Evolutionary conservation across 2,888 invertebrate species (phyloP), one percentile per base, ranked within the genome.

Genomic region (Agriopis marginaria): DNA sequence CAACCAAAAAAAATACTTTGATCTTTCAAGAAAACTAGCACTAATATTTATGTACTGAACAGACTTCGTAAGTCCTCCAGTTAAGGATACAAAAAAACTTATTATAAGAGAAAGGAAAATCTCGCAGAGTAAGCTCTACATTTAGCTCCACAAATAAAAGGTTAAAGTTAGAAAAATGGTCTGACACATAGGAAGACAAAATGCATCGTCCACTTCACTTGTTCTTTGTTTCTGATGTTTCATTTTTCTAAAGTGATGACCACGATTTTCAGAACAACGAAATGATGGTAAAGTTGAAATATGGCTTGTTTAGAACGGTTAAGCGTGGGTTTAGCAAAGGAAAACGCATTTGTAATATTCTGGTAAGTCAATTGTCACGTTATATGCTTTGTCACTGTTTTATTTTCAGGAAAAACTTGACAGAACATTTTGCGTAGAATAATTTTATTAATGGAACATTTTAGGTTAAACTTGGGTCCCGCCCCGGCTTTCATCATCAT

Each of bases 151-250:
- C 63, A 70, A 70, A 63, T 63, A 70, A 59, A 66, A 58, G 62
- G 58, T 66, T 66, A 51, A 49, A 70, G 59, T 59, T 42, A 56
- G 65, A 66, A 59, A 60, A 66, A 70, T 61, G 60, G 50, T 61
- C 55, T 47, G 55, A 70, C 70, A 74, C 65, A 72, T 68, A 68
- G 40, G 55, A 73, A 69, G 75, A 75, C 75, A 72, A 74, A 77
- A 74, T 74, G 75, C 68, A 69, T 63, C 60, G 66, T 71, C 73
- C 71, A 74, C 74, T 73, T 66, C 70, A 67, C 64, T 67, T 68
- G 47, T 50, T 60, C 59, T 59, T 65, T 62, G 64, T 58, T 67
- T 61, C 63, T 69, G 58, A 63, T 50, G 62, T 56, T 50, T 61
- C 17, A 51, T 51, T 62, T 42, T 51, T 62, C 12, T 62, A 7